Conservation (phyloP, 2,888 invertebrate genomes). For the Busseola fusca region DNA sequence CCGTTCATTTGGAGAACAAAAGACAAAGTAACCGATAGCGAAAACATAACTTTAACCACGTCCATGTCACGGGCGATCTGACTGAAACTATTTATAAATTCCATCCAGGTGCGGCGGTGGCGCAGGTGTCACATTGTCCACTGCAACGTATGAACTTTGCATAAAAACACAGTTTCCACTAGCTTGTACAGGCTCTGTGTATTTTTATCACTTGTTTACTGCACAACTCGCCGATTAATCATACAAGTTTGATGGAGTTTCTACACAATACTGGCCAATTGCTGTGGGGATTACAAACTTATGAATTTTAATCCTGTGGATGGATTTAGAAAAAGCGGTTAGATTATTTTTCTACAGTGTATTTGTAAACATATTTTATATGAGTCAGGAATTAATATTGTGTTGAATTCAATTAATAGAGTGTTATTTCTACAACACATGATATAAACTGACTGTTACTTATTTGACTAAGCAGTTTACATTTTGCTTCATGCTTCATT, state of each 20-base stretch:
- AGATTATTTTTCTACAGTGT: constrained; percentile 5
- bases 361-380: constrained; percentile 6
- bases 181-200: constrained; percentile 52
- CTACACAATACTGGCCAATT: constrained; percentile 39
- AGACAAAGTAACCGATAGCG: constrained; percentile 22
- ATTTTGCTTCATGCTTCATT: background rate
- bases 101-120: constrained; percentile 80
- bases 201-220: constrained; percentile 61
- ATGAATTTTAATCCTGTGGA: constrained; percentile 28
- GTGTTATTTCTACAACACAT: background rate
- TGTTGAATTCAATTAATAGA: background rate
- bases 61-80: constrained; percentile 68
- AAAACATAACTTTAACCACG: constrained; percentile 50
- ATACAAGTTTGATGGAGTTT: constrained; percentile 56
- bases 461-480: background rate
- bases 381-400: background rate
- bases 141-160: constrained; percentile 82
- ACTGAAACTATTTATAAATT: constrained; percentile 82
- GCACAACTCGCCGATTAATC: constrained; percentile 49
- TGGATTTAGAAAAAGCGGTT: constrained; percentile 21
- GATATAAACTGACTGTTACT: background rate
- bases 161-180: constrained; percentile 77
- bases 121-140: constrained; percentile 85
- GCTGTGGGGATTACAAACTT: constrained; percentile 43
- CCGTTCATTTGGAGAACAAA: constrained; percentile 12